Evolutionary conservation across 1,140 invertebrate genomes (phyloP).

Genomic region (Zeugodacus cucurbitae): DNA sequence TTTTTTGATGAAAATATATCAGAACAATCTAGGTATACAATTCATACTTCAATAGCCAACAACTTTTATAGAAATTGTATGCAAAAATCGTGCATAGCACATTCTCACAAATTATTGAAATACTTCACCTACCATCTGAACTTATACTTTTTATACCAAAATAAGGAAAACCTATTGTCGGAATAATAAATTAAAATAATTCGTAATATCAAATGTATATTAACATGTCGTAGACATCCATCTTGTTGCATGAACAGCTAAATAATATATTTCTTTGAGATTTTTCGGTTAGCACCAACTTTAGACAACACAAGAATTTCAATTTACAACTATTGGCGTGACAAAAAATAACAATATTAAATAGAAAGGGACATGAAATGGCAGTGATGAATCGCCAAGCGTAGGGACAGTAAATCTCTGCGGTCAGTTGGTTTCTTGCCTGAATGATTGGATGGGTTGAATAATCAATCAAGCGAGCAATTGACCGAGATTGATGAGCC

Average conservation of each 20-base stretch:
- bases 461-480: background rate
- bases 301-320: background rate
- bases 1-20: too few relatives aligned
- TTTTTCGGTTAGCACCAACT: background rate
- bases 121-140: too few relatives aligned
- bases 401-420: background rate
- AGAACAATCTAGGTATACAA: too few relatives aligned
- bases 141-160: too few relatives aligned
- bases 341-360: background rate
- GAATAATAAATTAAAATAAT: too few relatives aligned
- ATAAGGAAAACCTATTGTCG: too few relatives aligned
- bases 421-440: background rate
- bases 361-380: background rate
- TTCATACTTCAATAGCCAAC: too few relatives aligned
- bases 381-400: background rate
- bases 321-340: background rate
- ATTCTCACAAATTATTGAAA: too few relatives aligned
- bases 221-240: background rate
- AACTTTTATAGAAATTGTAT: too few relatives aligned
- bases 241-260: background rate
- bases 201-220: too few relatives aligned
- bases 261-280: background rate
- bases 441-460: background rate
- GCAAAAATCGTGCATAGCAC: too few relatives aligned
- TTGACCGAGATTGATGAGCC: conserved; percentile 2